Evolutionary conservation across 2,113 vertebrate species (phyloP).

Genomic region (Alligator mississippiensis): DNA sequence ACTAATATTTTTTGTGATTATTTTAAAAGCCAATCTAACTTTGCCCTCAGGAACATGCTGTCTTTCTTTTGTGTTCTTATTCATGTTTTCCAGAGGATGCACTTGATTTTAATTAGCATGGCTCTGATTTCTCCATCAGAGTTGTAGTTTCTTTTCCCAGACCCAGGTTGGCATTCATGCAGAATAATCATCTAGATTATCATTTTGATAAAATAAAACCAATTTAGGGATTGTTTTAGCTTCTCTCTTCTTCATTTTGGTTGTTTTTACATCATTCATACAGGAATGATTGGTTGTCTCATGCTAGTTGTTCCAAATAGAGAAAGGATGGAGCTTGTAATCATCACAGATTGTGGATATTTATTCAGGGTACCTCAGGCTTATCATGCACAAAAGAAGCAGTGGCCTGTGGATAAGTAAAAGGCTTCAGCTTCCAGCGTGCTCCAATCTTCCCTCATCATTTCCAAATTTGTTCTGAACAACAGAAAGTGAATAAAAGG

Average conservation of each 20-base stretch:
- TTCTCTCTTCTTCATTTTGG: neutral
- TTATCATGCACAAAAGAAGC: constrained; percentile 39
- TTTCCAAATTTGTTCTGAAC: neutral
- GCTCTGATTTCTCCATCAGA: neutral
- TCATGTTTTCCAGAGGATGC: neutral
- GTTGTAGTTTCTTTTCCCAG: neutral
- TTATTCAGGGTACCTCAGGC: neutral
- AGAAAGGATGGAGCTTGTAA: neutral
- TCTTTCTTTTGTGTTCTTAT: neutral
- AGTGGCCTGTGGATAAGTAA: constrained; percentile 15
- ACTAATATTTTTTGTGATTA: neutral
- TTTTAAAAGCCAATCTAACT: neutral
- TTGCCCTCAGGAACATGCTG: neutral
- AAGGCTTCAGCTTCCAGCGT: neutral
- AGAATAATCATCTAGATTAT: neutral
- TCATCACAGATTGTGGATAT: neutral
- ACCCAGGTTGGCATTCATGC: neutral
- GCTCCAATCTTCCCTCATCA: accelerated
- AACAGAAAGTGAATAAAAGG: neutral
- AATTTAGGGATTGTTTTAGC: neutral
- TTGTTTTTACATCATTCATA: neutral
- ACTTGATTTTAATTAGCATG: neutral
- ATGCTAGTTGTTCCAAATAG: neutral
- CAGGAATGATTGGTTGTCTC: neutral
- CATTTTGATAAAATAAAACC: neutral